phyloP scores from a whole-genome alignment of 1,140 invertebrate genomes.

The Sitobion miscanthi region DNA sequence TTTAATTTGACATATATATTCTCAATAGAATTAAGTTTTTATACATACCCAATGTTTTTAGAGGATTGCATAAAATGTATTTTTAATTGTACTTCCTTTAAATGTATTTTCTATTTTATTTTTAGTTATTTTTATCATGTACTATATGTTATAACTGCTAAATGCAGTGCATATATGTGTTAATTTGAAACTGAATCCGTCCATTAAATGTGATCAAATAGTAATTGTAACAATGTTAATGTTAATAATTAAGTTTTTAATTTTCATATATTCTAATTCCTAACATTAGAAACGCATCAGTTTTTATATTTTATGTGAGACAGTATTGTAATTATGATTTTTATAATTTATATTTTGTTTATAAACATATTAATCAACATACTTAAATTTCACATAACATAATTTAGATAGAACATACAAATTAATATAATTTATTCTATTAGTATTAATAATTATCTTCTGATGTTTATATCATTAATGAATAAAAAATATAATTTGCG shows the following conservation, averaged over 20 bases:
- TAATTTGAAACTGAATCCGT: not conserved
- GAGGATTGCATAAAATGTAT: not conserved
- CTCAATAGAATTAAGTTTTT: not conserved
- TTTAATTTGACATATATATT: not conserved
- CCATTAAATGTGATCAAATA: constrained; percentile 46
- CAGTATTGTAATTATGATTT: not conserved
- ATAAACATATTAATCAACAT: not conserved
- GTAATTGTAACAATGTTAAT: not conserved
- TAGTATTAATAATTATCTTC: not conserved
- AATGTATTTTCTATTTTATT: not conserved
- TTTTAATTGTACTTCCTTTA: not conserved
- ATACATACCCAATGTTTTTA: not conserved
- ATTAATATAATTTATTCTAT: not conserved
- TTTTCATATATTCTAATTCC: not conserved
- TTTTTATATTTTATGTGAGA: not conserved
- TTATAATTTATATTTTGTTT: not conserved
- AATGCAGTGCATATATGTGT: not conserved
- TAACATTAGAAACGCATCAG: not conserved
- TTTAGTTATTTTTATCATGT: not conserved
- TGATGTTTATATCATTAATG: not conserved
- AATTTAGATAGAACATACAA: not conserved
- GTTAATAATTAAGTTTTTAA: constrained; percentile 30
- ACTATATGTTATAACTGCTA: not conserved
- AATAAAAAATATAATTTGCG: not conserved
- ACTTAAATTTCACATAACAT: too few species aligned